phyloP scores from a whole-genome alignment of 2,888 invertebrate species.

The Drosophila mimetica region DNA sequence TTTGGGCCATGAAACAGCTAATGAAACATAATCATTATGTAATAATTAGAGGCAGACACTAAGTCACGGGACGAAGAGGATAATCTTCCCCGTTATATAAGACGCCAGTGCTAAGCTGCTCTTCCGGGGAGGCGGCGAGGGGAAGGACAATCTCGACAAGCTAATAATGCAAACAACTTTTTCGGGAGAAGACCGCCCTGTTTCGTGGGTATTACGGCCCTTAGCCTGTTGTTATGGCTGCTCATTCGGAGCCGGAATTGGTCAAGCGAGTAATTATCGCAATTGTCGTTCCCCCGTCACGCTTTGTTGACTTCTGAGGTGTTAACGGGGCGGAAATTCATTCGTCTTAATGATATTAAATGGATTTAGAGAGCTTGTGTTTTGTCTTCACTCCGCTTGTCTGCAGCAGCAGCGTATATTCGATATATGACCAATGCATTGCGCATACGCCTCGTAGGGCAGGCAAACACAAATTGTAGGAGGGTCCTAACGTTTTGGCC shows the following conservation, averaged over 20 bases:
- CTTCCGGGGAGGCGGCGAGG: neutral
- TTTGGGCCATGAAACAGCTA: slow-evolving; percentile 39
- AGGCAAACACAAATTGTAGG: slow-evolving; percentile 53
- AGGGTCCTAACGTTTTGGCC: slow-evolving; percentile 23
- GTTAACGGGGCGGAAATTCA: slow-evolving; percentile 37
- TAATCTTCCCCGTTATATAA: slow-evolving; percentile 19
- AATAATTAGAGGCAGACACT: slow-evolving; percentile 68
- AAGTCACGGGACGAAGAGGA: slow-evolving; percentile 40
- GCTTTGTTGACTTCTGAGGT: slow-evolving; percentile 63
- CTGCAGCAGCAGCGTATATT: slow-evolving; percentile 27
- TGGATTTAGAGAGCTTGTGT: slow-evolving; percentile 1
- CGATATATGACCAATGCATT: slow-evolving; percentile 51
- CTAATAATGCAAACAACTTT: slow-evolving; percentile 75
- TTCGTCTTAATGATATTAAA: slow-evolving; percentile 24
- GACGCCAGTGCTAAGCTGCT: slow-evolving; percentile 11
- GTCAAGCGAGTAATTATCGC: slow-evolving; percentile 73
- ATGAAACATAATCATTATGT: slow-evolving; percentile 73
- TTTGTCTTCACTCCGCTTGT: neutral
- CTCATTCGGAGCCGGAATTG: slow-evolving; percentile 52
- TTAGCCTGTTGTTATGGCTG: slow-evolving; percentile 50
- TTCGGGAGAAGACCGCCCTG: neutral
- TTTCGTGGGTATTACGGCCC: slow-evolving; percentile 35
- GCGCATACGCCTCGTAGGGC: slow-evolving; percentile 50
- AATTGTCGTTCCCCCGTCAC: slow-evolving; percentile 63
- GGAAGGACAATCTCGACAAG: slow-evolving; percentile 62